Evolutionary conservation across 2,113 vertebrate genomes (phyloP).

Genomic region (Oreotrochilus melanogaster): DNA sequence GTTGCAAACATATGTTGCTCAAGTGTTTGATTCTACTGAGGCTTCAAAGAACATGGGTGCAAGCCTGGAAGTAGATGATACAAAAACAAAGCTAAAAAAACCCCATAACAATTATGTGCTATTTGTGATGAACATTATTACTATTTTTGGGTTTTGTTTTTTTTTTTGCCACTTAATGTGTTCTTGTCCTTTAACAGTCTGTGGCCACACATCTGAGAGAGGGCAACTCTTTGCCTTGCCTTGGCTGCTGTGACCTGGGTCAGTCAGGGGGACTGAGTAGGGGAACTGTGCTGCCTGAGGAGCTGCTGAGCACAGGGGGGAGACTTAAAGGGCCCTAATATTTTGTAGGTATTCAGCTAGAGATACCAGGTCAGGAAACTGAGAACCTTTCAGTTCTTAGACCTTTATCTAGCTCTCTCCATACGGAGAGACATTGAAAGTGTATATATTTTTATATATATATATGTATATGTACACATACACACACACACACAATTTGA

Average conservation of each 20-base stretch:
- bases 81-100: neutral
- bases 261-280: fast-evolving
- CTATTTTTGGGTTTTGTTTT: too few species aligned
- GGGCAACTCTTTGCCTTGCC: neutral
- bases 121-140: neutral
- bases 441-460: neutral
- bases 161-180: neutral
- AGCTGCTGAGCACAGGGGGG: fast-evolving
- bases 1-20: neutral
- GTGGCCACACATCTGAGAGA: fast-evolving
- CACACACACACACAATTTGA: neutral
- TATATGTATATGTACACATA: neutral
- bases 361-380: neutral
- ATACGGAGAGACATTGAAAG: too few species aligned
- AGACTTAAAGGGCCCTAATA: neutral
- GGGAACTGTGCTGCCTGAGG: neutral
- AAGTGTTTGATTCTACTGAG: neutral
- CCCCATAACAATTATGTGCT: neutral
- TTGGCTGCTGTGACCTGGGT: neutral
- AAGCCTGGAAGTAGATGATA: neutral
- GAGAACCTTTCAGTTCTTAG: neutral
- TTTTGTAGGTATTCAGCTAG: neutral
- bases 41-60: neutral
- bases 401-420: too few species aligned
- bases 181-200: neutral